Conservation (phyloP, 2,113 vertebrate genomes). For the Dasyurus viverrinus region DNA sequence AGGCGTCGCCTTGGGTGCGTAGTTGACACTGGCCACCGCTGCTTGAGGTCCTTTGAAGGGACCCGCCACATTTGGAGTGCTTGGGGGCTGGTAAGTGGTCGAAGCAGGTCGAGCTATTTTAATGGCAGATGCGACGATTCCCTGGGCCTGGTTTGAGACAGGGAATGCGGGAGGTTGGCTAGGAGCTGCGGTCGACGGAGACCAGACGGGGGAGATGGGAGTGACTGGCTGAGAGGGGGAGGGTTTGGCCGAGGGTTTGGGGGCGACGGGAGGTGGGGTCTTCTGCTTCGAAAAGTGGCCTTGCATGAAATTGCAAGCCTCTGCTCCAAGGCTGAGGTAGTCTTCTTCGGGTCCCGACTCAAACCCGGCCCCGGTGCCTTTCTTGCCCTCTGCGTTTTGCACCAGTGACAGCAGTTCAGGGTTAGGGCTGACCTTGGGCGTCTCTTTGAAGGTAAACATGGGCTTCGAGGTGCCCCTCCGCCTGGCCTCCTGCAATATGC, state of each 20-base stretch:
- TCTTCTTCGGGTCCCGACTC: conserved; percentile 97
- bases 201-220: conserved; percentile 90
- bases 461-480: conserved; percentile 89
- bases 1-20: conserved; percentile 84
- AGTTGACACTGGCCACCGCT: conserved; percentile 82
- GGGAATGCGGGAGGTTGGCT: conserved; percentile 87
- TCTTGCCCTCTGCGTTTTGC: conserved; percentile 89
- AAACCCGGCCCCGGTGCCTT: conserved; percentile 85
- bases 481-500: conserved; percentile 91
- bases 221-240: conserved; percentile 81
- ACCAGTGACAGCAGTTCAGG: conserved; percentile 95
- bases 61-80: conserved; percentile 78
- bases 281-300: conserved; percentile 89
- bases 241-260: conserved; percentile 91
- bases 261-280: conserved; percentile 95
- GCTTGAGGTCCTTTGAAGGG: conserved; percentile 86
- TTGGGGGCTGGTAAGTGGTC: conserved; percentile 84
- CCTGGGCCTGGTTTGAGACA: conserved; percentile 84
- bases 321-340: conserved; percentile 97
- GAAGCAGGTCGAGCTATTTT: conserved; percentile 84
- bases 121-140: conserved; percentile 79
- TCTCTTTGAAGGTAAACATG: conserved; percentile 97
- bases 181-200: conserved; percentile 77
- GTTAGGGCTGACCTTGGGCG: conserved; percentile 94
- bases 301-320: conserved; percentile 99